These are phyloP conservation scores for Hypotaenidia philippensis DNA, from an alignment of 2,797 vertebrate genomes.

Conservation along the genomic window DNA sequence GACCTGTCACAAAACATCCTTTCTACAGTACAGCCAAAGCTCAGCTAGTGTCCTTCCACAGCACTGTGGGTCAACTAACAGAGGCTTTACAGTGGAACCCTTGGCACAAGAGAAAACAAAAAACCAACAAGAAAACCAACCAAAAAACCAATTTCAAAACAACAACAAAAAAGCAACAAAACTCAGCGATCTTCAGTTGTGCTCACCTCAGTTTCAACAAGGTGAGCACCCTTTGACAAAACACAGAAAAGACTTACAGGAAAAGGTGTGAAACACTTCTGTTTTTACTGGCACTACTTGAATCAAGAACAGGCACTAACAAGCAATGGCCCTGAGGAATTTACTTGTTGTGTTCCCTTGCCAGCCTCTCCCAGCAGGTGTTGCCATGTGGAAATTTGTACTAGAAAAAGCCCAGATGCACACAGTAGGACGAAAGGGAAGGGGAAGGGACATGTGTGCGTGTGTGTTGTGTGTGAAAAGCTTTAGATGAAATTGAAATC, in stretches of 20 bases:
- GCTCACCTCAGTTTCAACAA: neutral
- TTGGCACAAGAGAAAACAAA: neutral
- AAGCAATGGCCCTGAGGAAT: conserved; percentile 74
- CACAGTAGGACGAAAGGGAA: neutral
- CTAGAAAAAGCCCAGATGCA: conserved; percentile 7
- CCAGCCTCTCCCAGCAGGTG: conserved; percentile 73
- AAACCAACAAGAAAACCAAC: neutral
- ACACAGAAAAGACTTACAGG: conserved; percentile 64
- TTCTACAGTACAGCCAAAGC: neutral
- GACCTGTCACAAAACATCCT: neutral
- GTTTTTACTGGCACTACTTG: conserved; percentile 75
- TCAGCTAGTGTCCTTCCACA: neutral
- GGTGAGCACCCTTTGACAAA: conserved; percentile 37
- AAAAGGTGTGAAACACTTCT: conserved; percentile 73
- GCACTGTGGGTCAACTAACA: neutral
- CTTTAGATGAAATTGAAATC: conserved; percentile 9
- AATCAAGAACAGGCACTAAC: conserved; percentile 79
- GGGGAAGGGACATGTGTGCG: neutral
- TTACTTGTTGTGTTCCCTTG: conserved; percentile 61
- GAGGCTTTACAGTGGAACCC: neutral
- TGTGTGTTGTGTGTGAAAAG: neutral
- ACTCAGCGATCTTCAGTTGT: neutral
- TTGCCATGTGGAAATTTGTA: conserved; percentile 52
- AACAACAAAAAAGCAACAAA: neutral
- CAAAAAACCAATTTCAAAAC: neutral